A percentile compares a stretch with the other conserved stretches of the same genome.
These are phyloP conservation scores for Chascanopsetta lugubris DNA, from an alignment of 2,113 vertebrate genomes.

Conservation along the genomic window DNA sequence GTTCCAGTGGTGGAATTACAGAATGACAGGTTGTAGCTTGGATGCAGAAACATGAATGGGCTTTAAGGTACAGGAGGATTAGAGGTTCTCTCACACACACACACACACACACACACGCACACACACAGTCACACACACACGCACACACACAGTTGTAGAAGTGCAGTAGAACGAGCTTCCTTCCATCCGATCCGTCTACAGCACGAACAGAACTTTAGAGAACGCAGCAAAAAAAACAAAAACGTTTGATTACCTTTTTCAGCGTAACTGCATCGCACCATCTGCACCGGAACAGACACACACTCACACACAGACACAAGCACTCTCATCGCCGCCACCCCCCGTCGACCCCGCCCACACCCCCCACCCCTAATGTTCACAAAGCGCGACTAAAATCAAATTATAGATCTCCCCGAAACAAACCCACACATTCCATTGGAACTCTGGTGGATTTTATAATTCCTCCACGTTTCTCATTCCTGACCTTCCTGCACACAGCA, in stretches of 20 bases:
- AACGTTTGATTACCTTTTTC: slow-evolving; percentile 42
- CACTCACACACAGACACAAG: slow-evolving; percentile 48
- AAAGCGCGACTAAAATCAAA: slow-evolving; percentile 76
- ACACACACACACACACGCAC: too few relatives aligned
- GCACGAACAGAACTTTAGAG: slow-evolving; percentile 68
- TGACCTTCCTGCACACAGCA: slow-evolving; percentile 46
- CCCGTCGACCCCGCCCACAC: neutral
- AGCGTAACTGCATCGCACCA: slow-evolving; percentile 58
- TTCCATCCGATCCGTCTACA: slow-evolving; percentile 61
- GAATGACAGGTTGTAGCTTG: too few relatives aligned
- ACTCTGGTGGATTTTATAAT: slow-evolving; percentile 69
- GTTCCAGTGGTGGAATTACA: too few relatives aligned
- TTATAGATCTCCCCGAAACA: slow-evolving; percentile 64
- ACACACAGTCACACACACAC: neutral
- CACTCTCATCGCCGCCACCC: slow-evolving; percentile 18
- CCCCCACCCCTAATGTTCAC: slow-evolving; percentile 55
- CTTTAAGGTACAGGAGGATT: neutral
- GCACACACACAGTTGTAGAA: slow-evolving; percentile 13
- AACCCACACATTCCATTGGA: slow-evolving; percentile 80
- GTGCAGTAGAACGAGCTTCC: slow-evolving; percentile 56
- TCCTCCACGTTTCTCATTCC: slow-evolving; percentile 43
- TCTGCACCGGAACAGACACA: slow-evolving; percentile 62
- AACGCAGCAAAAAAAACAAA: slow-evolving; percentile 36
- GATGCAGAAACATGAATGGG: too few relatives aligned
- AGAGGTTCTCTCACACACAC: too few relatives aligned